A percentile compares a stretch with the other conserved stretches of the same genome.
These are phyloP conservation scores for Trisateles emortualis DNA, from an alignment of 2,888 invertebrate species.

Conservation along the genomic window DNA sequence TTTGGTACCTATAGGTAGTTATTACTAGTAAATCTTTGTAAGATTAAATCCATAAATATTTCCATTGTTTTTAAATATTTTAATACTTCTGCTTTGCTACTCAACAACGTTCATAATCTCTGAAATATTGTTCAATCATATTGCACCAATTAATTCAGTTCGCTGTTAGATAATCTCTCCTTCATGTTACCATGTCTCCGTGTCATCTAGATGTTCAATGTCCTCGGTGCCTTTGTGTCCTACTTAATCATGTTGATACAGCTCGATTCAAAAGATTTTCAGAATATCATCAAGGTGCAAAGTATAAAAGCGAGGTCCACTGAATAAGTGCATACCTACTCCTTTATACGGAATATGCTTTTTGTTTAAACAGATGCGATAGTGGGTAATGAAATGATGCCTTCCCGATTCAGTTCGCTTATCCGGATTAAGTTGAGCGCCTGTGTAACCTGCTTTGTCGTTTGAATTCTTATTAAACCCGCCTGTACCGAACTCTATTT, in stretches of 20 bases:
- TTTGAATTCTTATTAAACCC: slow-evolving; percentile 69
- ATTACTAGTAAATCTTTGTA: no score
- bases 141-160: no score
- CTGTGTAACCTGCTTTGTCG: slow-evolving; percentile 72
- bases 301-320: slow-evolving; percentile 27
- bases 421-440: slow-evolving; percentile 71
- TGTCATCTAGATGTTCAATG: no score
- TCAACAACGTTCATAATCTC: no score
- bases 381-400: slow-evolving; percentile 71
- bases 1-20: no score
- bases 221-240: background rate
- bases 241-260: slow-evolving; percentile 2
- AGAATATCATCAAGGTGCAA: slow-evolving; percentile 26
- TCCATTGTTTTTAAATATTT: no score
- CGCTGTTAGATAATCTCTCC: no score
- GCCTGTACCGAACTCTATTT: slow-evolving; percentile 49
- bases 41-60: no score
- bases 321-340: slow-evolving; percentile 36
- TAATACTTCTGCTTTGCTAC: no score
- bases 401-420: slow-evolving; percentile 65
- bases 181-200: no score
- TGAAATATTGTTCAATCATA: no score
- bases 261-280: slow-evolving; percentile 5
- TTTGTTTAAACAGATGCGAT: slow-evolving; percentile 68
- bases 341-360: slow-evolving; percentile 53